phyloP scores from a whole-genome alignment of 2,888 invertebrate genomes.

The Crematogaster levior region DNA sequence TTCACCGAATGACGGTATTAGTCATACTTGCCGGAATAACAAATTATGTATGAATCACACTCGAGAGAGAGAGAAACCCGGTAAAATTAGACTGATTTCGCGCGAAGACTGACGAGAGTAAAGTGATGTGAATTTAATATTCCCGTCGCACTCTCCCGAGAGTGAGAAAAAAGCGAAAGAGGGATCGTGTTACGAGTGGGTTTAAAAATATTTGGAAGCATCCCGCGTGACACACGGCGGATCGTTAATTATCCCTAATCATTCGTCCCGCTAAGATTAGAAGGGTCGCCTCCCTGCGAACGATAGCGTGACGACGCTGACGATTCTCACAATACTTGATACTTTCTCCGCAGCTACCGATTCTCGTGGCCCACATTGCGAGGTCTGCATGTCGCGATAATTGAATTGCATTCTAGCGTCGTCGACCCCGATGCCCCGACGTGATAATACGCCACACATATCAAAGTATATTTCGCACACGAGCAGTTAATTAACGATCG shows the following conservation, averaged over 20 bases:
- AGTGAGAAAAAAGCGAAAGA: not conserved
- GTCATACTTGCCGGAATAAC: constrained; percentile 61
- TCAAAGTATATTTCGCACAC: constrained; percentile 36
- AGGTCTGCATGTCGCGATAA: constrained; percentile 12
- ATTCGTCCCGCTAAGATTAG: constrained; percentile 4
- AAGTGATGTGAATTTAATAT: constrained; percentile 45
- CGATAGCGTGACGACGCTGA: not conserved
- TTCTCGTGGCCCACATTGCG: not conserved
- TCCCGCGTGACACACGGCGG: not conserved
- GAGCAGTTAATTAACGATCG: constrained; percentile 39
- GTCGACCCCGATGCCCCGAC: not conserved
- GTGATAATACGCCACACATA: constrained; percentile 6
- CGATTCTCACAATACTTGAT: constrained; percentile 1
- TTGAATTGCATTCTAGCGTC: constrained; percentile 20
- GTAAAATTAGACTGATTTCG: constrained; percentile 58
- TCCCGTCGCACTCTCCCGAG: not conserved
- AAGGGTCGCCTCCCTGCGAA: not conserved
- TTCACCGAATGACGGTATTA: constrained; percentile 53
- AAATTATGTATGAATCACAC: constrained; percentile 67
- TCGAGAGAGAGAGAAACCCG: constrained; percentile 15
- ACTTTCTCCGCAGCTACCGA: not conserved
- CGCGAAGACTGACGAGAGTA: constrained; percentile 33
- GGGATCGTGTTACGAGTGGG: constrained; percentile 33
- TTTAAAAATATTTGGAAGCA: constrained; percentile 42
- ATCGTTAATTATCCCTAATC: constrained; percentile 39